Conservation (phyloP, 2,113 vertebrate species). For the Thymallus thymallus region DNA sequence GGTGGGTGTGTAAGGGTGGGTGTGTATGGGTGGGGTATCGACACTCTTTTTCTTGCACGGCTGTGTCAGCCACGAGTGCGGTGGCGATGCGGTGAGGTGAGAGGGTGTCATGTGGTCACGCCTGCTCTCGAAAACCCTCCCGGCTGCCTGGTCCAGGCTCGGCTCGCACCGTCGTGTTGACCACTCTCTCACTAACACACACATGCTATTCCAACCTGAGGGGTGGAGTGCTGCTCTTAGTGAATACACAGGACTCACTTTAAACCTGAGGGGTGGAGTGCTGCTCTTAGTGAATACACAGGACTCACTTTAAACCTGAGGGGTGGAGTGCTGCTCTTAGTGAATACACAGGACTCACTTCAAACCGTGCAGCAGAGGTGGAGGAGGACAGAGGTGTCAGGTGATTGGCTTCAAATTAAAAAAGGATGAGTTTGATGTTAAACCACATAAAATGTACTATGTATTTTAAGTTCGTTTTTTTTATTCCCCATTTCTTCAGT, state of each 20-base stretch:
- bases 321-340: background rate
- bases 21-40: background rate
- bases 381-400: background rate
- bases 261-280: too few species aligned
- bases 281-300: too few species aligned
- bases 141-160: background rate
- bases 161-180: constrained; percentile 17
- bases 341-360: background rate
- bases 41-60: background rate
- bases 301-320: too few species aligned
- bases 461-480: background rate
- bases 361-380: background rate
- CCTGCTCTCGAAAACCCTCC: constrained; percentile 20
- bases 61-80: constrained; percentile 9
- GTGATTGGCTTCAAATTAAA: constrained; percentile 1
- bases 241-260: too few species aligned
- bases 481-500: too few species aligned
- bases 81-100: constrained; percentile 10
- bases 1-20: background rate
- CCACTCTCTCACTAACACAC: constrained; percentile 3
- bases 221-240: too few species aligned
- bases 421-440: background rate
- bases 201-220: background rate
- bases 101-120: constrained; percentile 26
- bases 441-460: background rate